Evolutionary conservation across 2,888 invertebrate genomes (phyloP), one percentile per base, ranked within the genome.

Genomic region (Synergus itoensis): DNA sequence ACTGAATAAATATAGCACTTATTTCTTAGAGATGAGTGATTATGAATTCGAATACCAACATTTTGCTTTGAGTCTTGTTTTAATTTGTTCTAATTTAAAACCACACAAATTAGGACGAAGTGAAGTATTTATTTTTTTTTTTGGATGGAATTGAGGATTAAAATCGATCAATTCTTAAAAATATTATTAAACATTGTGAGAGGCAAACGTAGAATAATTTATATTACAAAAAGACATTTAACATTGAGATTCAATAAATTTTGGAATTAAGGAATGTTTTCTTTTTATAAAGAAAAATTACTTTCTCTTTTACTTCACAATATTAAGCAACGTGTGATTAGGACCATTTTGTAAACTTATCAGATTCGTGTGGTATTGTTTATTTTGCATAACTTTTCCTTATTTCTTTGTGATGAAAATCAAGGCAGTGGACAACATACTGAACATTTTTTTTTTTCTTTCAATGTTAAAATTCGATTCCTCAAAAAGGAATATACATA

Each of bases 361-460:
- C 21, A 60, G 53, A 53, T 60, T 60, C 11, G 36, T 36, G 53
- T 53, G 40, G n/a, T 73, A 73, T 73, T 73, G 36, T 73, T n/a
- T 73, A 73, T 73, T 73, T 53, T 73, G 73, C 53, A 11, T n/a
- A 48, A 73, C 9, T 73, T 16, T 28, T 53, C 1, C 16, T 73
- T 40, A 16, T 53, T 73, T 73, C 9, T 69, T 73, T 73, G 48
- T 16, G 53, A 73, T 73, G 12, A 28, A 69, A 69, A 73, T 73
- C 73, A 53, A 73, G 53, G 36, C 53, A 53, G 36, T 73, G 43
- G 18, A 65, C 11, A 43, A 67, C 14, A 67, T 21, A 65, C n/a
- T 65, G 45, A 67, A 21, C 12, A 43, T 43, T 43, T 11, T 43
- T 67, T 67, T 21, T 36, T 63, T 28, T 63, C 65, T 73, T 48